Conservation (phyloP, 2,113 vertebrate genomes). For the Strigops habroptila region DNA sequence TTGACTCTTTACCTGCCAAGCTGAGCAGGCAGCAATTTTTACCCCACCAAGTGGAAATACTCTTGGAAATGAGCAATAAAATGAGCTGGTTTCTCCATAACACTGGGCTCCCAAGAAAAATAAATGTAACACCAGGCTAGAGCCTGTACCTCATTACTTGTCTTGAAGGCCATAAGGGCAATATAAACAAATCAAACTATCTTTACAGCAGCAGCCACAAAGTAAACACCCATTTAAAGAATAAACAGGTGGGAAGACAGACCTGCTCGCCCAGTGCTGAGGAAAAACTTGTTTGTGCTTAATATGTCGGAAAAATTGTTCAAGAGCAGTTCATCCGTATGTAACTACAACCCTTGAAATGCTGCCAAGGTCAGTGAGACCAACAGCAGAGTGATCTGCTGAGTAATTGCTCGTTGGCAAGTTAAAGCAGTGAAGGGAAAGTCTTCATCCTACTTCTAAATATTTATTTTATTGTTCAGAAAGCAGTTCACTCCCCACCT, state of each 20-base stretch:
- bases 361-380: constrained; percentile 28
- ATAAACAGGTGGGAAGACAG: constrained; percentile 38
- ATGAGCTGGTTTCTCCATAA: background rate
- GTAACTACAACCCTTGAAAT: constrained; percentile 13
- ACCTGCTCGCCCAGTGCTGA: background rate
- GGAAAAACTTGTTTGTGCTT: constrained; percentile 38
- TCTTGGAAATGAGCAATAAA: background rate
- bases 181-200: constrained; percentile 37
- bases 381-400: constrained; percentile 10
- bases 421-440: constrained; percentile 35
- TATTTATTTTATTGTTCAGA: constrained; percentile 36
- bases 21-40: background rate
- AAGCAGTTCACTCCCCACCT: background rate
- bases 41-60: background rate
- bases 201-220: background rate
- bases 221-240: constrained; percentile 41
- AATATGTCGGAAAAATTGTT: constrained; percentile 52
- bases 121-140: background rate
- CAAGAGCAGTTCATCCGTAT: constrained; percentile 7
- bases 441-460: constrained; percentile 34
- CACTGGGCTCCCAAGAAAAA: background rate
- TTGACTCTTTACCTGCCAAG: background rate
- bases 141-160: background rate
- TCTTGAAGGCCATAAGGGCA: background rate
- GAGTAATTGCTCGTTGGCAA: constrained; percentile 39